Conservation (phyloP, 1,140 invertebrate species). For the Brachionus calyciflorus region DNA sequence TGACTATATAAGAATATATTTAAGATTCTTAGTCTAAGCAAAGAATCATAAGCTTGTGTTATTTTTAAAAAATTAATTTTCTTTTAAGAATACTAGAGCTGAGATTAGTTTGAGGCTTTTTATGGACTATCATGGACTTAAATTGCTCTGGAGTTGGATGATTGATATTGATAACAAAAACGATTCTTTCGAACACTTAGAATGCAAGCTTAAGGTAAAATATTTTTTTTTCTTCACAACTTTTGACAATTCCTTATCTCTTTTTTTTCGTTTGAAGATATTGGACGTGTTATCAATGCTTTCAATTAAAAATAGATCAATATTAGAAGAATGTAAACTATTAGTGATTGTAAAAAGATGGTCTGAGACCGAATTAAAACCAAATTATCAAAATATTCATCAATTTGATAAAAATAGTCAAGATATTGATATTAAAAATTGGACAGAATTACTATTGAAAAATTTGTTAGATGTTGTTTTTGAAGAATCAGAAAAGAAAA, state of each 20-base stretch:
- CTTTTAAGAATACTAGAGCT: conserved; percentile 54
- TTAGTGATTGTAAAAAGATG: conserved; percentile 73
- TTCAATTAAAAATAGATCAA: conserved; percentile 86
- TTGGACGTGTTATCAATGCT: conserved; percentile 73
- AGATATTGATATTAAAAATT: background rate
- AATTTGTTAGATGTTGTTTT: conserved; percentile 47
- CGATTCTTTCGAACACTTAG: conserved; percentile 47
- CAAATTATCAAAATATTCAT: conserved; percentile 16
- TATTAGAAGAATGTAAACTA: conserved; percentile 85
- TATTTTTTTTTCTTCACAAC: conserved; percentile 63
- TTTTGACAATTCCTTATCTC: conserved; percentile 40
- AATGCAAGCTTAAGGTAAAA: conserved; percentile 57
- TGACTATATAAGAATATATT: no score
- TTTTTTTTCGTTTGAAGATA: conserved; percentile 66
- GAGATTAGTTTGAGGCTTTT: conserved; percentile 68
- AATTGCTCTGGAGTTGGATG: conserved; percentile 87
- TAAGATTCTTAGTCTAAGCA: no score
- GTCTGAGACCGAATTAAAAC: conserved; percentile 58
- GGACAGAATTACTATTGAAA: conserved; percentile 48
- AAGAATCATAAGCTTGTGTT: no score
- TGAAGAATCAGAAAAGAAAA: conserved; percentile 49
- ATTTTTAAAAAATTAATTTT: conserved; percentile 3
- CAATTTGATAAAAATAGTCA: background rate
- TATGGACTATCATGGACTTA: conserved; percentile 87
- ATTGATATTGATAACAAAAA: conserved; percentile 64